A percentile compares a stretch with the other conserved stretches of the same genome.
Conservation (phyloP, 1,140 invertebrate genomes). For the Oppia nitens region DNA sequence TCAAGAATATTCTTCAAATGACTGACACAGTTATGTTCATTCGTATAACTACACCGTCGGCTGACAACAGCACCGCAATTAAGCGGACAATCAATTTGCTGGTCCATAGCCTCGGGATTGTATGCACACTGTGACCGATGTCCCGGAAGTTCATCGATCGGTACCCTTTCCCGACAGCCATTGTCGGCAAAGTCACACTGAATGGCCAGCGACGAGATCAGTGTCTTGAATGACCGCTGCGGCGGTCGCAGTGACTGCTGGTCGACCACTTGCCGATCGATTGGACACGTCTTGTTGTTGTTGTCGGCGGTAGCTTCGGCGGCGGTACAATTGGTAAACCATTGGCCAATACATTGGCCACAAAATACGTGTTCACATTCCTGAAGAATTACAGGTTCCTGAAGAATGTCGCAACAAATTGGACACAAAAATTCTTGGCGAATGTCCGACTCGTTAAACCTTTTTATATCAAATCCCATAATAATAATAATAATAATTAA, state of each 20-base stretch:
- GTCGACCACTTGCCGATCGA: constrained; percentile 70
- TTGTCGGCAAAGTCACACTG: constrained; percentile 71
- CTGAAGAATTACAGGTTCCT: constrained; percentile 76
- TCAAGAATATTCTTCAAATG: too few species aligned
- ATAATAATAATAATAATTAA: too few species aligned
- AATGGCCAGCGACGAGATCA: constrained; percentile 66
- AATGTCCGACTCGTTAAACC: constrained; percentile 55
- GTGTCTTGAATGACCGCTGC: constrained; percentile 71
- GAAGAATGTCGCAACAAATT: constrained; percentile 70
- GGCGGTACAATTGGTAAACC: too few species aligned
- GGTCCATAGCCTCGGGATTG: constrained; percentile 78
- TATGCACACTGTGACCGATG: constrained; percentile 78
- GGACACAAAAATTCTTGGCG: constrained; percentile 78
- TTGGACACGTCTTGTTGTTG: constrained; percentile 57
- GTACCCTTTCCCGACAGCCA: constrained; percentile 63
- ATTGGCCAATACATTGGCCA: constrained; percentile 74
- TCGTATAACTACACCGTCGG: not conserved
- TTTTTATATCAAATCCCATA: constrained; percentile 72
- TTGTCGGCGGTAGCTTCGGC: constrained; percentile 69
- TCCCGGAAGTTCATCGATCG: constrained; percentile 56
- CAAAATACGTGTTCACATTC: constrained; percentile 90
- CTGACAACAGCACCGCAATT: constrained; percentile 77
- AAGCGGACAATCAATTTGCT: constrained; percentile 47
- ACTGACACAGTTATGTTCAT: not conserved
- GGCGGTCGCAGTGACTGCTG: constrained; percentile 61